A percentile compares a stretch with the other conserved stretches of the same genome.
Conservation (phyloP, 2,888 invertebrate genomes). For the Adineta ricciae region DNA sequence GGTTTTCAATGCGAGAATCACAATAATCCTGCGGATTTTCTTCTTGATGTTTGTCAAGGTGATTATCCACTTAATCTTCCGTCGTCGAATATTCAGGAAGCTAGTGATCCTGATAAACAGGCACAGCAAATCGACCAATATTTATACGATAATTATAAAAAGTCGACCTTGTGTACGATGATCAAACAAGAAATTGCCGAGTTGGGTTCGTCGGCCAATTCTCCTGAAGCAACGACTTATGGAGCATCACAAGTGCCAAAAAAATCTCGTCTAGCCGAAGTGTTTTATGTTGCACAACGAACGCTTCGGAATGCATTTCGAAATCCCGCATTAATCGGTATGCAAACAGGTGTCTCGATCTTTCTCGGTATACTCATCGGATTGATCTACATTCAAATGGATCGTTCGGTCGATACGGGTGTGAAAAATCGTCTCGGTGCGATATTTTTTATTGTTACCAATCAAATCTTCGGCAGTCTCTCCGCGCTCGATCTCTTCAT, state of each 20-base stretch:
- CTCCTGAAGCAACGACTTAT: neutral
- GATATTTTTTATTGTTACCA: constrained; percentile 50
- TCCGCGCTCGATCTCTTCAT: constrained; percentile 49
- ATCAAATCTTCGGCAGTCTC: constrained; percentile 48
- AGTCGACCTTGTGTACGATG: neutral
- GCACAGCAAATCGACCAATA: neutral
- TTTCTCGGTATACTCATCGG: constrained; percentile 47
- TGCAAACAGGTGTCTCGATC: constrained; percentile 42
- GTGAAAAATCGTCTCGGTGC: constrained; percentile 49
- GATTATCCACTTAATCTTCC: neutral
- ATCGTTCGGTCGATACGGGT: constrained; percentile 40
- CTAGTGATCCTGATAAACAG: neutral
- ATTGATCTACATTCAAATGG: constrained; percentile 45
- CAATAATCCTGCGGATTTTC: neutral
- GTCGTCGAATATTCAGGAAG: neutral
- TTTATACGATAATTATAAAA: neutral
- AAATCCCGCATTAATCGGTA: neutral
- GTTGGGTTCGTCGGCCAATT: neutral
- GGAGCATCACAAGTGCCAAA: neutral
- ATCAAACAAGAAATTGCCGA: neutral
- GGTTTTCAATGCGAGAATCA: neutral
- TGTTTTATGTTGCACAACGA: neutral
- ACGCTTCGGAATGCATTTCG: neutral
- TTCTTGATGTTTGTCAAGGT: neutral
- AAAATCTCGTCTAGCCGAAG: neutral